Conservation (phyloP, 1,140 invertebrate species). For the Drosophila takahashii region DNA sequence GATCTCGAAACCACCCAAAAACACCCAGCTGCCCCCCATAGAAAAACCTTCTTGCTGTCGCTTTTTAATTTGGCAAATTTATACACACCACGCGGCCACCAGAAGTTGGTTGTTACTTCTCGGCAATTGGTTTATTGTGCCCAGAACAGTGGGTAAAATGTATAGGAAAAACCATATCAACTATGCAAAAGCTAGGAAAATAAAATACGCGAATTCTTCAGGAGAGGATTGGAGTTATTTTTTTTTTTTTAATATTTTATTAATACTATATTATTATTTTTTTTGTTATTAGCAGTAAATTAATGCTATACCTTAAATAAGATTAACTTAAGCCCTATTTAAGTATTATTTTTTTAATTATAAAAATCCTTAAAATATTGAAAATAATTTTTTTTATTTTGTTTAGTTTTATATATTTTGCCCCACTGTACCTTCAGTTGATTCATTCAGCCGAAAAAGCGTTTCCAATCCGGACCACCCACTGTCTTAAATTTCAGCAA, state of each 20-base stretch:
- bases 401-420: background rate
- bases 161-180: background rate
- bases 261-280: too few species aligned
- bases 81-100: conserved; percentile 69
- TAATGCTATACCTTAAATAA: too few species aligned
- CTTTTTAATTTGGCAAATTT: conserved; percentile 81
- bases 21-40: conserved; percentile 18
- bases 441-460: conserved; percentile 47
- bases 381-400: too few species aligned
- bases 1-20: conserved; percentile 14
- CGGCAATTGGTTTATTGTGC: conserved; percentile 35
- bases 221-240: too few species aligned
- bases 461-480: conserved; percentile 75
- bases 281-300: too few species aligned
- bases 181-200: too few species aligned
- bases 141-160: conserved; percentile 25
- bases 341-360: too few species aligned
- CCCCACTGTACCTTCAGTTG: conserved; percentile 37
- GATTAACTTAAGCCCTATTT: too few species aligned
- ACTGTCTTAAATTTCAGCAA: conserved; percentile 78
- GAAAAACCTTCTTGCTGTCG: conserved; percentile 41
- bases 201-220: background rate
- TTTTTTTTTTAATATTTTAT: too few species aligned
- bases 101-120: conserved; percentile 54
- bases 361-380: too few species aligned